Evolutionary conservation across 2,888 invertebrate genomes (phyloP).

Genomic region (Aphodius sticticus): DNA sequence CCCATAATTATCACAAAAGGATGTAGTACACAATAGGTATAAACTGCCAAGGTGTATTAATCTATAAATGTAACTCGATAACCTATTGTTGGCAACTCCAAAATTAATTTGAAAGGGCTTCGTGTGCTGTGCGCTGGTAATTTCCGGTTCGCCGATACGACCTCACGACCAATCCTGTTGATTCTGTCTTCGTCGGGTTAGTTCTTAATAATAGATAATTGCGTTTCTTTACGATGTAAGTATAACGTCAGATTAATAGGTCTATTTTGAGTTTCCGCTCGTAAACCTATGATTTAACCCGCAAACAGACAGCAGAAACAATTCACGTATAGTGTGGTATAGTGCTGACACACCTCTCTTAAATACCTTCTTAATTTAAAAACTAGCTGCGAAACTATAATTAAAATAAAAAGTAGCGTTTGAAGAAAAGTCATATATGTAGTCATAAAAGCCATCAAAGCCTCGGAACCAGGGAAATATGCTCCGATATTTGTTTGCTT

Average conservation of each 20-base stretch:
- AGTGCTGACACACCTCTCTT: too few relatives aligned
- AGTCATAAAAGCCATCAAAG: too few relatives aligned
- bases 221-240: background rate
- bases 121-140: background rate
- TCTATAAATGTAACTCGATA: background rate
- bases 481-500: too few relatives aligned
- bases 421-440: too few relatives aligned
- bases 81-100: background rate
- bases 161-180: background rate
- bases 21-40: background rate
- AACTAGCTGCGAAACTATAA: too few relatives aligned
- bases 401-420: too few relatives aligned
- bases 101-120: background rate
- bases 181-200: background rate
- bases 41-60: background rate
- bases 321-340: too few relatives aligned
- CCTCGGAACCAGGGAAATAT: too few relatives aligned
- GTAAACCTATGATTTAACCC: too few relatives aligned
- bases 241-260: background rate
- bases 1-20: background rate
- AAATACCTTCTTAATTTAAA: too few relatives aligned
- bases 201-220: background rate
- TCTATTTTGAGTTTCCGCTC: background rate
- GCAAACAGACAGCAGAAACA: too few relatives aligned
- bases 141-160: background rate